These are phyloP conservation scores for Neomorphus geoffroyi DNA, from an alignment of 2,797 vertebrate species.

Conservation along the genomic window DNA sequence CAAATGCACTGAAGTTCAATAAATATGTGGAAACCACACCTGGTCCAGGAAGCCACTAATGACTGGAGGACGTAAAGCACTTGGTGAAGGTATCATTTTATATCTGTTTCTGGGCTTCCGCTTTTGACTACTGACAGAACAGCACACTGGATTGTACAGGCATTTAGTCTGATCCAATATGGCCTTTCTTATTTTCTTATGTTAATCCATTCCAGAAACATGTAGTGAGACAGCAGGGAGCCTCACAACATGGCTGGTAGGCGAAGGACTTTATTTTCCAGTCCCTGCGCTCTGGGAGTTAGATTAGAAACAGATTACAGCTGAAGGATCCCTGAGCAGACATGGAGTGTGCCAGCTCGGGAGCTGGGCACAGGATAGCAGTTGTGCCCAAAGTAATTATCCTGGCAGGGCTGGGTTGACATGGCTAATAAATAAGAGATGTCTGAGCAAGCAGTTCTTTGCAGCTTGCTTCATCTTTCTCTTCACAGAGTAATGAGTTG, in stretches of 20 bases:
- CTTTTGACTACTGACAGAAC: not conserved
- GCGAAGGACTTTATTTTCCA: conserved; percentile 29
- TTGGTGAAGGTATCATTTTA: no score
- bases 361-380: not conserved
- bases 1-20: not conserved
- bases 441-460: conserved; percentile 30
- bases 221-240: not conserved
- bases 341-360: not conserved
- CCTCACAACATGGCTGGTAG: not conserved
- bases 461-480: conserved; percentile 35
- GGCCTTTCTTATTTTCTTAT: not conserved
- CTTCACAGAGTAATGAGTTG: not conserved
- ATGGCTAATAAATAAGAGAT: conserved; percentile 56
- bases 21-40: not conserved
- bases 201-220: conserved; percentile 33
- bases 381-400: conserved; percentile 40
- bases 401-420: conserved; percentile 32
- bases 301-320: conserved; percentile 37
- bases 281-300: not conserved
- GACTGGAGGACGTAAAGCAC: not conserved
- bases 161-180: not conserved
- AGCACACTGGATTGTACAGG: not conserved
- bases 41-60: not conserved
- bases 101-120: not conserved
- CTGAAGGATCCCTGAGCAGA: conserved; percentile 21